A percentile compares a stretch with the other conserved stretches of the same genome.
These are phyloP conservation scores for Asarcornis scutulata DNA, from an alignment of 2,113 vertebrate species.

Conservation along the genomic window DNA sequence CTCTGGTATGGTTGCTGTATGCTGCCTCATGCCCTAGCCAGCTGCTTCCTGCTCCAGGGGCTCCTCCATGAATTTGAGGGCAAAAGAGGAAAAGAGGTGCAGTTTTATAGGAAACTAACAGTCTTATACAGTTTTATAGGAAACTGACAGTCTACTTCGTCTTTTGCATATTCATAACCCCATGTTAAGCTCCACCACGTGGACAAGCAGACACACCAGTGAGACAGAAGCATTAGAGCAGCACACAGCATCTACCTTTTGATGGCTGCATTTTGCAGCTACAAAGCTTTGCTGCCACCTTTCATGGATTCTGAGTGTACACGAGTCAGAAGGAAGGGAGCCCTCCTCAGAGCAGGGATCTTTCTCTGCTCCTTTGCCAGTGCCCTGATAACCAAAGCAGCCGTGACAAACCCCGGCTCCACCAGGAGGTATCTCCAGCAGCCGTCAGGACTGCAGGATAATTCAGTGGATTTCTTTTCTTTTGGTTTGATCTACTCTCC, in stretches of 20 bases:
- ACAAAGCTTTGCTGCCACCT: not conserved
- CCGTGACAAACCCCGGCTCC: not conserved
- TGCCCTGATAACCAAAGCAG: not conserved
- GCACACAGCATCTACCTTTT: fast-evolving
- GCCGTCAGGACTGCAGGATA: no score
- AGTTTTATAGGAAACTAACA: not conserved
- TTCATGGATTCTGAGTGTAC: fast-evolving
- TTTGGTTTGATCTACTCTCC: not conserved
- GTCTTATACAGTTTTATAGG: fast-evolving
- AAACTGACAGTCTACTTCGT: not conserved
- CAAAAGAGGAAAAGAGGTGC: fast-evolving
- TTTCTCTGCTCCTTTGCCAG: fast-evolving
- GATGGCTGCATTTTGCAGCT: not conserved
- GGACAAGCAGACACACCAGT: not conserved
- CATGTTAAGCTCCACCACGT: fast-evolving
- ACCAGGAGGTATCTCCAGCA: not conserved
- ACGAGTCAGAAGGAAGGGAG: fast-evolving
- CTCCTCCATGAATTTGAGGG: fast-evolving
- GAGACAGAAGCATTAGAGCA: not conserved
- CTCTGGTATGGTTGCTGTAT: not conserved
- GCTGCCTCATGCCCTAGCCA: fast-evolving
- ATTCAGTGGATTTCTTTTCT: not conserved
- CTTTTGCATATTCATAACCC: not conserved
- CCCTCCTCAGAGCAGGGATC: not conserved
- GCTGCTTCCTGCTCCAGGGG: fast-evolving